Evolutionary conservation across 2,113 vertebrate species (phyloP).

Genomic region (Cichladusa arquata): DNA sequence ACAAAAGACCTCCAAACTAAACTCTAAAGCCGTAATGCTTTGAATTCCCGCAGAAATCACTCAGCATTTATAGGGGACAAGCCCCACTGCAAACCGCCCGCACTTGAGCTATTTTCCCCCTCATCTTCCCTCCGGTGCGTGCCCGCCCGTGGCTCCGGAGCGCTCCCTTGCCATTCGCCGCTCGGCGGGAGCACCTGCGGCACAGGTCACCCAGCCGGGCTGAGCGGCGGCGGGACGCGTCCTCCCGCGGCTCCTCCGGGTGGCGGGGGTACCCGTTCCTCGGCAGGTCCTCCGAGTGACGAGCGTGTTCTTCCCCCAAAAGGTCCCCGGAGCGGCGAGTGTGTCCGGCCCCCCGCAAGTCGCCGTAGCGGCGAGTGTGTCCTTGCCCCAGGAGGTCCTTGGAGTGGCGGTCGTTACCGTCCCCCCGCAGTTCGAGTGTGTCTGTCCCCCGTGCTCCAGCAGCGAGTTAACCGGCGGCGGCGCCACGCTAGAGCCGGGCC

Average conservation of each 20-base stretch:
- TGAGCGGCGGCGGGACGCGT: neutral
- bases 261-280: too few species aligned
- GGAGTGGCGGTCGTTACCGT: neutral
- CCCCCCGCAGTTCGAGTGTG: neutral
- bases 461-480: neutral
- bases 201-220: neutral
- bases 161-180: neutral
- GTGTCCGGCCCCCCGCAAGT: neutral
- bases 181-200: neutral
- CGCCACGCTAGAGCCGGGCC: conserved; percentile 3
- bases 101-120: fast-evolving
- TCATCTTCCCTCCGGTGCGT: neutral
- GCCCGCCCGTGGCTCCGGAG: neutral
- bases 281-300: neutral
- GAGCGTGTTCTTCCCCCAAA: neutral
- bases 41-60: neutral
- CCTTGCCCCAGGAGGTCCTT: neutral
- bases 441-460: neutral
- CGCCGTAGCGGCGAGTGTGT: neutral
- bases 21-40: neutral
- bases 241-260: neutral
- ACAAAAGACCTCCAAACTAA: too few species aligned
- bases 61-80: neutral
- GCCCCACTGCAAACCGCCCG: neutral
- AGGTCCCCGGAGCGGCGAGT: neutral